Conservation (phyloP, 1,140 invertebrate genomes). For the Nylanderia fulva region DNA sequence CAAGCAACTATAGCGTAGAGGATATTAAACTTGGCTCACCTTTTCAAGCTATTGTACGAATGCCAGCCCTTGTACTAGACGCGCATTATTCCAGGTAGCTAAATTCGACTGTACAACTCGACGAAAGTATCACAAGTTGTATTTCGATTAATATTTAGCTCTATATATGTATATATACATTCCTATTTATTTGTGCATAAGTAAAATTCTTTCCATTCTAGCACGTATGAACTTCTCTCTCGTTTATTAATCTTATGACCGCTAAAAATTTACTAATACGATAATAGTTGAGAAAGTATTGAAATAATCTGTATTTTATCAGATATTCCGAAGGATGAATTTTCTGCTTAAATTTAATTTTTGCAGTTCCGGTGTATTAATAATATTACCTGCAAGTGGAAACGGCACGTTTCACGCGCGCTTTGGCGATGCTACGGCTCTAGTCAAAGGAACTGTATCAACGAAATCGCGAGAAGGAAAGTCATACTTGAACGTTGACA, state of each 20-base stretch:
- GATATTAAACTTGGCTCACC: slow-evolving; percentile 89
- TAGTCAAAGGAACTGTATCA: slow-evolving; percentile 88
- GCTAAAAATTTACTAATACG: neutral
- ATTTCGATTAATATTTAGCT: neutral
- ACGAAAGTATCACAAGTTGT: neutral
- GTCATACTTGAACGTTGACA: slow-evolving; percentile 88
- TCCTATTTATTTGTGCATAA: neutral
- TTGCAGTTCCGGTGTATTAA: slow-evolving; percentile 88
- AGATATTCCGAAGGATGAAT: neutral
- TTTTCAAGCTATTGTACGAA: slow-evolving; percentile 89
- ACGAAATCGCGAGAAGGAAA: slow-evolving; percentile 83
- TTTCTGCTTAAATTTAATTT: slow-evolving; percentile 26
- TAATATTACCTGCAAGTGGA: slow-evolving; percentile 90
- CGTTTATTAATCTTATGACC: neutral
- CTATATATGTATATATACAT: too few species aligned
- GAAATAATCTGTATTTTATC: neutral
- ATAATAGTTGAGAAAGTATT: neutral
- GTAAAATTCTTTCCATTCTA: neutral
- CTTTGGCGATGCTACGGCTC: slow-evolving; percentile 88
- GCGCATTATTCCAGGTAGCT: slow-evolving; percentile 88
- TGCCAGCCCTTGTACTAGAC: slow-evolving; percentile 89
- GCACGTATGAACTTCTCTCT: neutral
- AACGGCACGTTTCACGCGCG: slow-evolving; percentile 90
- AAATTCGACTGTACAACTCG: slow-evolving; percentile 40
- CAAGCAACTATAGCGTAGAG: slow-evolving; percentile 89